Evolutionary conservation across 2,888 invertebrate species (phyloP).

Genomic region (Bunonema sp.): DNA sequence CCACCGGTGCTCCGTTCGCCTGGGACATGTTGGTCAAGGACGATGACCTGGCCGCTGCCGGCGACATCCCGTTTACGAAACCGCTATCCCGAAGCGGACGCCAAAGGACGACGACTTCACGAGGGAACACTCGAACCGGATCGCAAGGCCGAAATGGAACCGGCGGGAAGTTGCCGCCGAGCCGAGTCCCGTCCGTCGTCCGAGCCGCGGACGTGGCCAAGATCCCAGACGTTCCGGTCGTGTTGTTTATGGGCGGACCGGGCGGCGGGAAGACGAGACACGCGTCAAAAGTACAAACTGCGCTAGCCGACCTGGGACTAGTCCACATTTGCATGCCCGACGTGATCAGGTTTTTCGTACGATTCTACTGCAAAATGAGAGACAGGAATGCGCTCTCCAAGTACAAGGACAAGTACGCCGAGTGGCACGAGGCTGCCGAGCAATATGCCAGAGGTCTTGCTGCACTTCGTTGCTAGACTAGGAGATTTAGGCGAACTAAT

Average conservation of each 20-base stretch:
- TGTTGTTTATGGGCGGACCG: constrained; percentile 43
- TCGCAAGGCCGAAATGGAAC: too few relatives aligned
- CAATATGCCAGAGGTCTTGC: constrained; percentile 28
- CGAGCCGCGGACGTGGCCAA: constrained; percentile 33
- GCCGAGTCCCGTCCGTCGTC: constrained; percentile 31
- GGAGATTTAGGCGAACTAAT: constrained; percentile 35
- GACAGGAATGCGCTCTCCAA: constrained; percentile 26
- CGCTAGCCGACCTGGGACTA: constrained; percentile 21
- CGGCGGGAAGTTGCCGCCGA: too few relatives aligned
- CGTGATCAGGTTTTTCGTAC: too few relatives aligned
- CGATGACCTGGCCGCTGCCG: too few relatives aligned
- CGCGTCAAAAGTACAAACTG: constrained; percentile 27
- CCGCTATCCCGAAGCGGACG: too few relatives aligned
- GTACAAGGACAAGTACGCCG: constrained; percentile 39
- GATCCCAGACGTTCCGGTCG: constrained; percentile 39
- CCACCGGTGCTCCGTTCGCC: too few relatives aligned
- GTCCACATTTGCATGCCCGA: constrained; percentile 43
- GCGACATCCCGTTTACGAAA: too few relatives aligned
- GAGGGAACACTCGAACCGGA: too few relatives aligned
- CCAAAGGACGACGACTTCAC: too few relatives aligned
- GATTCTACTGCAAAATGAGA: too few relatives aligned
- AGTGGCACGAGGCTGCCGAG: constrained; percentile 41
- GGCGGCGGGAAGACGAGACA: constrained; percentile 42
- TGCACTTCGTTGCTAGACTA: neutral
- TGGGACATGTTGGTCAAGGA: constrained; percentile 22